These are phyloP conservation scores for Anseranas semipalmata DNA, from an alignment of 2,113 vertebrate genomes.

Conservation along the genomic window DNA sequence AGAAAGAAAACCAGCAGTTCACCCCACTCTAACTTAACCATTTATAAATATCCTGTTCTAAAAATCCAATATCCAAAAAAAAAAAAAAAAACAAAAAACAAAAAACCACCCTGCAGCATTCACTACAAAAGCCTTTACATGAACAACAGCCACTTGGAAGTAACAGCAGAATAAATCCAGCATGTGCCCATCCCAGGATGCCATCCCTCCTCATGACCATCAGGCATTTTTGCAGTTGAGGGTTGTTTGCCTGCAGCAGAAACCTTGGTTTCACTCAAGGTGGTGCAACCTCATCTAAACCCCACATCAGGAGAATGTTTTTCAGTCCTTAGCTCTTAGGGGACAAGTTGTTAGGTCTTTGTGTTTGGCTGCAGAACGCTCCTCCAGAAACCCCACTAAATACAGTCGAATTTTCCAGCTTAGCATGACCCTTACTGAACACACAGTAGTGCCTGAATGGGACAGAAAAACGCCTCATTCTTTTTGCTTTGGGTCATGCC, in stretches of 20 bases:
- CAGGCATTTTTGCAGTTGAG: background rate
- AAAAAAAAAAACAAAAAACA: background rate
- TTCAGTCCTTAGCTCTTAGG: background rate
- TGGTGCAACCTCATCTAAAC: background rate
- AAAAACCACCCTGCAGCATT: background rate
- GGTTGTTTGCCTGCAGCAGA: background rate
- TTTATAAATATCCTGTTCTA: background rate
- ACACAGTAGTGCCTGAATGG: background rate
- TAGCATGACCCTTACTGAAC: background rate
- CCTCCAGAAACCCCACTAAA: background rate
- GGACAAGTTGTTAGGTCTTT: background rate
- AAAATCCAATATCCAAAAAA: background rate
- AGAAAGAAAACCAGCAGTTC: background rate
- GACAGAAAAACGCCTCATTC: background rate
- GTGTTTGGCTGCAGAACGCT: background rate
- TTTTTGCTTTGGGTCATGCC: background rate
- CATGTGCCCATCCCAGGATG: background rate
- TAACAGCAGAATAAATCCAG: background rate
- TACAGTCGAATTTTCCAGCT: background rate
- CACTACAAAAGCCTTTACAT: background rate
- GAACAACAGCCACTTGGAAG: background rate
- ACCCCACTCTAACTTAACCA: background rate
- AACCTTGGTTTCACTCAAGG: background rate
- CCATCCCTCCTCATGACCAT: rapidly evolving
- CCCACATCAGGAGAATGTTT: background rate